Base-by-base conservation (phyloP, 2,888 invertebrate species). In the Buathra laborator region DNA sequence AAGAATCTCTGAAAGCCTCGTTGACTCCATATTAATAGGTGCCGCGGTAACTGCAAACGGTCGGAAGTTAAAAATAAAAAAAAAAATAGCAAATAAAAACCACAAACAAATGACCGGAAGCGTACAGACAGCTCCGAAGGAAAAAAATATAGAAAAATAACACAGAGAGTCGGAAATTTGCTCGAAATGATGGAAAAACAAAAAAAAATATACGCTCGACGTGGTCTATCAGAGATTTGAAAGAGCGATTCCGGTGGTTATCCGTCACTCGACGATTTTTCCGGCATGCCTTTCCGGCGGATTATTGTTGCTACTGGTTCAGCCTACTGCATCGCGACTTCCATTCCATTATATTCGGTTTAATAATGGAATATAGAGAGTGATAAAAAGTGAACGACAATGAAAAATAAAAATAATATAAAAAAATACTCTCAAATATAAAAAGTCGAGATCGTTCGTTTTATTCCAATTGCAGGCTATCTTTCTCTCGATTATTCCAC, bases 211-310 rank as follows among this genome's bases (percentile, higher is more conserved):
- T 59, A 14, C 43, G 56, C 71, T 14, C 51, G 64, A 66, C 72
- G 51, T 32, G 66, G 75, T 81, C 59, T 75, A 75, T 81, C 75
- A 51, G 74, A 77, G 68, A 44, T 67, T 76, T 16, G 68, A 76
- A 76, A 81, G 72, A 62, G 74, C n/a, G 64, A 64, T 66, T 71
- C 66, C 56, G 29, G 67, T 43, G 76, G 66, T 71, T 64, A 70
- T 84, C 78, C 77, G 84, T 84, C 84, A 81, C 72, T 77, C 77
- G 72, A 77, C 81, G 77, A 77, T 81, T 72, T 48, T 81, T 78
- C 84, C 84, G 84, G 81, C 80, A 59, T 51, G 76, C 64, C 32
- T 81, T 84, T 84, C 84, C 84, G 83, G 70, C 70, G 46, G 44
- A 59, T 29, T 79, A 48, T 70, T 24, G 32, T 72, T 71, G 59